These are phyloP conservation scores for Sarcoramphus papa DNA, from an alignment of 2,797 vertebrate genomes.

Conservation along the genomic window DNA sequence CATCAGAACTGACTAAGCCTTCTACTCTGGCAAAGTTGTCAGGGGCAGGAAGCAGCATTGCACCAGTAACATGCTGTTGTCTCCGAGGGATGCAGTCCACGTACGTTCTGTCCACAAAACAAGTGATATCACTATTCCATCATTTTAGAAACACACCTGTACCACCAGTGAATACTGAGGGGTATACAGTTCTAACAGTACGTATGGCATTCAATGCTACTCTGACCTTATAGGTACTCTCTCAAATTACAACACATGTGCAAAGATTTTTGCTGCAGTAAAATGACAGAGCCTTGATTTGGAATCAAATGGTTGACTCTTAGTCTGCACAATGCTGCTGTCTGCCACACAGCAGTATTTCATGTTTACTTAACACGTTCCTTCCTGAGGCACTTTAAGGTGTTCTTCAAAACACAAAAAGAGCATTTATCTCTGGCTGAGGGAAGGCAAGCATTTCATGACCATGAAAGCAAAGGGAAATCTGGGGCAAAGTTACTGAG, in stretches of 20 bases:
- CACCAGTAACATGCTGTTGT: background rate
- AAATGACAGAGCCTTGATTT: background rate
- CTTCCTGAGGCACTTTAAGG: background rate
- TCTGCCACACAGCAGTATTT: background rate
- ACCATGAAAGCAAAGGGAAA: background rate
- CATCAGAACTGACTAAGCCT: background rate
- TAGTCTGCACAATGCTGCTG: background rate
- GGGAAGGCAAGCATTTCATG: background rate
- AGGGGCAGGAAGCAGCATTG: background rate
- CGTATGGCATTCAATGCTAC: background rate
- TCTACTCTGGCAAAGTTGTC: background rate
- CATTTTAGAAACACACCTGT: background rate
- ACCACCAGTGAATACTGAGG: background rate
- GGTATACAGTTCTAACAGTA: background rate
- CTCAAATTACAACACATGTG: background rate
- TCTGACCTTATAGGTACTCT: background rate
- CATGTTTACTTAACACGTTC: fast-evolving
- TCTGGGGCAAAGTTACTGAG: background rate
- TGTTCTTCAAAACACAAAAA: background rate
- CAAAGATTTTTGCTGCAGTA: background rate
- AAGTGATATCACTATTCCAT: background rate
- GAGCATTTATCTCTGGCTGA: background rate
- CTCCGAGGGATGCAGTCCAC: background rate
- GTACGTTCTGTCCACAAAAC: background rate
- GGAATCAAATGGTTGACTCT: background rate